Evolutionary conservation across 2,113 vertebrate species (phyloP).

Genomic region (Leptosomus discolor): DNA sequence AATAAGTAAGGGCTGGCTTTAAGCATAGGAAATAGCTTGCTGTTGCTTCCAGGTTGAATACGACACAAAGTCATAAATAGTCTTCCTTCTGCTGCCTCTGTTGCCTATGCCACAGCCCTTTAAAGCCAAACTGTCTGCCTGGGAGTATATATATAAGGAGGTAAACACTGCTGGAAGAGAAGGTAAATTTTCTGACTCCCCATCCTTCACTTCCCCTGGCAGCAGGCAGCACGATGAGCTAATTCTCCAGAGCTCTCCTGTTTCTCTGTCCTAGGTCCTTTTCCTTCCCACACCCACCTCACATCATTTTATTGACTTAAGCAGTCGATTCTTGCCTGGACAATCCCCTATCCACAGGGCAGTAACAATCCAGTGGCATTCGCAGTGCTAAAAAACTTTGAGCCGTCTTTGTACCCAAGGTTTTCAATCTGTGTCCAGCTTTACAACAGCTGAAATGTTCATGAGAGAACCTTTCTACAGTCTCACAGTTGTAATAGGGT

Average conservation of each 20-base stretch:
- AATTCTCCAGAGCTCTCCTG: not conserved
- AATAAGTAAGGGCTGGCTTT: not conserved
- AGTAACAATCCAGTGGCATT: not conserved
- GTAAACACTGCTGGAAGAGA: not conserved
- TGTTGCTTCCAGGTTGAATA: not conserved
- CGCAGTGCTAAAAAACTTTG: not conserved
- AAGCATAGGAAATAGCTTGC: not conserved
- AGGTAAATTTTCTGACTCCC: not conserved
- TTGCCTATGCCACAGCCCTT: not conserved
- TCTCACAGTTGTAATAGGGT: not conserved
- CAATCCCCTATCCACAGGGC: not conserved
- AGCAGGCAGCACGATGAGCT: conserved; percentile 5
- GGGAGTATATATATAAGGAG: not conserved
- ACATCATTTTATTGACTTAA: not conserved
- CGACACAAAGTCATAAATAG: not conserved
- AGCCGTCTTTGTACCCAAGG: not conserved
- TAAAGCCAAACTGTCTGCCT: not conserved
- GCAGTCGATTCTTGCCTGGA: not conserved
- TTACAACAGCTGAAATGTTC: not conserved
- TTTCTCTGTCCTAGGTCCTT: not conserved
- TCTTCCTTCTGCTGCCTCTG: not conserved
- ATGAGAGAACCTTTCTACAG: not conserved
- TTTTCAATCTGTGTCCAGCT: not conserved
- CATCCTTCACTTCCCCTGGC: conserved; percentile 22
- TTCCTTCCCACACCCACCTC: not conserved